Evolutionary conservation across 1,140 invertebrate genomes (phyloP).

Genomic region (Chlorops oryzae): DNA sequence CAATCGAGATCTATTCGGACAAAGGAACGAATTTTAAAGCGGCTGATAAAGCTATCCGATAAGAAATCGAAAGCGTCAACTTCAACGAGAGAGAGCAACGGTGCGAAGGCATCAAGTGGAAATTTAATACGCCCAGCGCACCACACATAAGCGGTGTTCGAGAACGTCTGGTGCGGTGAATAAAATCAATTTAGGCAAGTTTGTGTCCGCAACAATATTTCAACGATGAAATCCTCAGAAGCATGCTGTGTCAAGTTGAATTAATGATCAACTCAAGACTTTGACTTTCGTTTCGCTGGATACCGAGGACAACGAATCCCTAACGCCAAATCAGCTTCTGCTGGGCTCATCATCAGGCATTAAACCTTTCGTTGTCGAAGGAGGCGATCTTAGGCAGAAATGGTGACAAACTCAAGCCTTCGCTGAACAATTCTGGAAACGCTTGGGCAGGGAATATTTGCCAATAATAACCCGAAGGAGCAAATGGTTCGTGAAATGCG

Average conservation of each 20-base stretch:
- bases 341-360: slow-evolving; percentile 8
- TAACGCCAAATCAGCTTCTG: slow-evolving; percentile 35
- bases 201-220: no score
- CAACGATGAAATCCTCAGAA: no score
- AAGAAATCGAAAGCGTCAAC: slow-evolving; percentile 5
- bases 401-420: no score
- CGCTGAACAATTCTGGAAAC: no score
- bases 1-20: slow-evolving; percentile 32
- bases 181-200: slow-evolving; percentile 18
- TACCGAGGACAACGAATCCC: slow-evolving; percentile 22
- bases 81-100: neutral
- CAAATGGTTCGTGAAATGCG: no score
- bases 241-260: slow-evolving; percentile 25
- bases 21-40: slow-evolving; percentile 42
- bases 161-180: slow-evolving; percentile 20
- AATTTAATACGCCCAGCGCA: slow-evolving; percentile 29
- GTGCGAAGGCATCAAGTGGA: slow-evolving; percentile 18
- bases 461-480: no score
- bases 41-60: slow-evolving; percentile 23
- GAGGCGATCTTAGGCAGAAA: neutral
- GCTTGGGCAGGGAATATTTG: no score
- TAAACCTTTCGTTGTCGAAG: neutral
- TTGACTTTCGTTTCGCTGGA: no score
- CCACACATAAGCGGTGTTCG: slow-evolving; percentile 30
- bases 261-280: slow-evolving; percentile 28